Conservation (phyloP, 2,113 vertebrate genomes). For the Aptenodytes forsteri region DNA sequence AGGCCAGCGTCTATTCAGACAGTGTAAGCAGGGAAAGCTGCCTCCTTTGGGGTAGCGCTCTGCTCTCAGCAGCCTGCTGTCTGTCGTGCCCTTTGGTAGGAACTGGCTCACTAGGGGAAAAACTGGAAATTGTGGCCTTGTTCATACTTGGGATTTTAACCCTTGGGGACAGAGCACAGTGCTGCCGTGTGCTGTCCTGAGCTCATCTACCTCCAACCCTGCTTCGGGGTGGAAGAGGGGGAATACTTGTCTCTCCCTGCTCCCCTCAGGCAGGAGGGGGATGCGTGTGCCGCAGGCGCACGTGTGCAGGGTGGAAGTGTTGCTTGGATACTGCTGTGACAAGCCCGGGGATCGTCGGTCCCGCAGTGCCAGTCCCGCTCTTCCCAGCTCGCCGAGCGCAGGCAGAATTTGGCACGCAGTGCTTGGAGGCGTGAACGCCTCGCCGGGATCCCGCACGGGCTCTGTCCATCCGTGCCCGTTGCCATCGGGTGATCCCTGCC, state of each 20-base stretch:
- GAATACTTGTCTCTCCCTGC: not conserved
- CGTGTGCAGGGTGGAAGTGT: slow-evolving; percentile 10
- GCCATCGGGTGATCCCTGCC: not conserved
- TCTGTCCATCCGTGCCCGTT: not conserved
- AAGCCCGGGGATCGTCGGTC: not conserved
- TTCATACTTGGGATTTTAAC: not conserved
- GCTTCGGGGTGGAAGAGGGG: not conserved
- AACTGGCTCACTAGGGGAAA: not conserved
- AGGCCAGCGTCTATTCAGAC: not conserved
- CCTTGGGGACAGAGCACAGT: not conserved
- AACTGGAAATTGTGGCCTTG: not conserved
- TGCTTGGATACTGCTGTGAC: slow-evolving; percentile 47
- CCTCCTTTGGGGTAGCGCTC: not conserved
- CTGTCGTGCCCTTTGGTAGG: not conserved
- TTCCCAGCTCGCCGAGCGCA: fast-evolving
- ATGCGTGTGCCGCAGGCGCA: not conserved
- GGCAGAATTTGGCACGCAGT: fast-evolving
- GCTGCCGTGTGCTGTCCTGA: not conserved
- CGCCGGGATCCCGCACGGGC: fast-evolving
- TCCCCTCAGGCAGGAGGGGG: not conserved
- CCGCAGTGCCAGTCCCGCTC: not conserved
- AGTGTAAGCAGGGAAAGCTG: not conserved
- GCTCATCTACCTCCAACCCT: not conserved
- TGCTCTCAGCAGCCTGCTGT: not conserved
- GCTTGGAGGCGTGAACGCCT: not conserved